Conservation (phyloP, 2,888 invertebrate genomes). For the Cecidostiba fungosa region DNA sequence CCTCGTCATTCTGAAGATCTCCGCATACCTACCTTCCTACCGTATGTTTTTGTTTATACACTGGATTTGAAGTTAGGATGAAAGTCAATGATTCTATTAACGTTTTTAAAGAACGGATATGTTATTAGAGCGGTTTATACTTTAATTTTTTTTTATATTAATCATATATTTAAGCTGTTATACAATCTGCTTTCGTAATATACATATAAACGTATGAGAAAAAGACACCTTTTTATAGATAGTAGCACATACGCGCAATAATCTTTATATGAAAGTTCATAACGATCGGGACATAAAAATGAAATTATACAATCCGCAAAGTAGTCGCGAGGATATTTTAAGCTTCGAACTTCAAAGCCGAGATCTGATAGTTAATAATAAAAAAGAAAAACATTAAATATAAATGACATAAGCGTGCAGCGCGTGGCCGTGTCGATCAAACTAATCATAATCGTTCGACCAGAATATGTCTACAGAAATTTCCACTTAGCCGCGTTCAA, state of each 20-base stretch:
- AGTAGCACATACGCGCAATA: not conserved
- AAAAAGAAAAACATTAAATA: not conserved
- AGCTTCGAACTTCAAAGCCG: not conserved
- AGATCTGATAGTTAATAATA: not conserved
- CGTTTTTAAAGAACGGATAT: not conserved
- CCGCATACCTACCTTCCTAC: not conserved
- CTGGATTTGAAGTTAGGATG: not conserved
- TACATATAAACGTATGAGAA: too few species aligned
- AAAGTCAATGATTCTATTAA: not conserved
- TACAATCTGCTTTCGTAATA: not conserved
- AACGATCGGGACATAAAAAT: not conserved
- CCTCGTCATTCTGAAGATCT: not conserved
- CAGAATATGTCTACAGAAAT: slow-evolving; percentile 31
- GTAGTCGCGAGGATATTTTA: not conserved
- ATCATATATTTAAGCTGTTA: not conserved
- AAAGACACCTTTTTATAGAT: not conserved
- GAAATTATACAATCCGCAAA: not conserved
- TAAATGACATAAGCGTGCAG: not conserved
- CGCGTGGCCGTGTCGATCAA: not conserved
- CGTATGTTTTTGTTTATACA: not conserved
- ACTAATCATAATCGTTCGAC: slow-evolving; percentile 34
- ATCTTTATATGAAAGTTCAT: not conserved
- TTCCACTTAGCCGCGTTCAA: slow-evolving; percentile 6
- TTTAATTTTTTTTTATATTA: too few species aligned
- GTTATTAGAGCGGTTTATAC: too few species aligned